Conservation (phyloP, 2,113 vertebrate genomes). For the Oenanthe melanoleuca region DNA sequence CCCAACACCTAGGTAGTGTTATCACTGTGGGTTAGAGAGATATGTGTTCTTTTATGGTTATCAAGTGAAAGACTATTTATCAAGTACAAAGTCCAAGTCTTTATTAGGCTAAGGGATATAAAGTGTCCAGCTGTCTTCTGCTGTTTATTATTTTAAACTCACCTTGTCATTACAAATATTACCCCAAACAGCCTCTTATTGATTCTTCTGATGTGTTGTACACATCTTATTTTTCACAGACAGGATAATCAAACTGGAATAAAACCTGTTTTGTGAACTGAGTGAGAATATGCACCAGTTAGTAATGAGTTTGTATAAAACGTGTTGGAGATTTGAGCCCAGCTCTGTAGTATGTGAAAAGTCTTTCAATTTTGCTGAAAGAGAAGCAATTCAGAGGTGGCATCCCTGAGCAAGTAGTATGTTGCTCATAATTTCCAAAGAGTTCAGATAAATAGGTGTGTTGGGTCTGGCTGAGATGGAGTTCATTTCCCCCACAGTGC, state of each 20-base stretch:
- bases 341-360: background rate
- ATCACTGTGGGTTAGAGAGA: conserved; percentile 21
- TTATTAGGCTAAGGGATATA: background rate
- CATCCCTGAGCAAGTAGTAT: background rate
- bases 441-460: background rate
- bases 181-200: background rate
- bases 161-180: background rate
- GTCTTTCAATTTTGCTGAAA: background rate
- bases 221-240: background rate
- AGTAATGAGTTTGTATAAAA: background rate
- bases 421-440: background rate
- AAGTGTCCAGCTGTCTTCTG: background rate
- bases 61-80: background rate
- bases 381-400: background rate
- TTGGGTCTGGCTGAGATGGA: background rate
- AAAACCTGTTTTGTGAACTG: background rate
- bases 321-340: background rate
- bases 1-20: background rate
- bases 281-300: background rate
- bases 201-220: background rate
- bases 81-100: background rate
- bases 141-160: conserved; percentile 7
- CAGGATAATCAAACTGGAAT: background rate
- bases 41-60: background rate
- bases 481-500: background rate